Conservation (phyloP, 2,113 vertebrate genomes). For the Tragelaphus strepsiceros region DNA sequence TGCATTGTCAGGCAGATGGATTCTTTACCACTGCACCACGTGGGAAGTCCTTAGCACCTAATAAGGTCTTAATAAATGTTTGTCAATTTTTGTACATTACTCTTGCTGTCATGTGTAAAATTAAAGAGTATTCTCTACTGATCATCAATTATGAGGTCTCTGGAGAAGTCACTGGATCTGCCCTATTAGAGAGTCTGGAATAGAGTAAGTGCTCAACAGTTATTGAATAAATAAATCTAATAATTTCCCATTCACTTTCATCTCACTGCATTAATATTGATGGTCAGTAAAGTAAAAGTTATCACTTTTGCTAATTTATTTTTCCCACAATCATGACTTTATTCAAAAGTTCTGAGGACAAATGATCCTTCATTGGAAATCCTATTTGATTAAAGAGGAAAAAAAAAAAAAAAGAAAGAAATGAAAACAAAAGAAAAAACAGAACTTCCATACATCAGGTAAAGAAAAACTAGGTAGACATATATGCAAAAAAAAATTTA, state of each 20-base stretch:
- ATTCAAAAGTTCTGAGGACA: slow-evolving; percentile 11
- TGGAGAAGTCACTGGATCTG: background rate
- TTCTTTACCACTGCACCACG: background rate
- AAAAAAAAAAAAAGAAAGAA: background rate
- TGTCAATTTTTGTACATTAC: background rate
- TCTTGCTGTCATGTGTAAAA: background rate
- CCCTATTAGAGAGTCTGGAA: background rate
- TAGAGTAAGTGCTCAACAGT: background rate
- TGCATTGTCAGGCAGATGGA: background rate
- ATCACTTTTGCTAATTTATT: background rate
- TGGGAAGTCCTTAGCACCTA: background rate
- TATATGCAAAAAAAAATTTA: background rate
- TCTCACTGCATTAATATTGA: background rate
- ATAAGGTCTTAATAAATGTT: background rate
- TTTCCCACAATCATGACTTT: background rate
- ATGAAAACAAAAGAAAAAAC: background rate
- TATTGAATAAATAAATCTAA: background rate
- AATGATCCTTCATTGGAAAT: background rate
- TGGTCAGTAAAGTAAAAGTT: background rate
- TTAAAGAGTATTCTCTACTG: background rate
- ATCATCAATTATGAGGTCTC: background rate
- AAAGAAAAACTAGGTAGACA: background rate
- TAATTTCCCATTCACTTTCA: background rate
- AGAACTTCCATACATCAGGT: background rate
- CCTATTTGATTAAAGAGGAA: background rate